These are phyloP conservation scores for Heteronetta atricapilla DNA, from an alignment of 2,113 vertebrate species.

Conservation along the genomic window DNA sequence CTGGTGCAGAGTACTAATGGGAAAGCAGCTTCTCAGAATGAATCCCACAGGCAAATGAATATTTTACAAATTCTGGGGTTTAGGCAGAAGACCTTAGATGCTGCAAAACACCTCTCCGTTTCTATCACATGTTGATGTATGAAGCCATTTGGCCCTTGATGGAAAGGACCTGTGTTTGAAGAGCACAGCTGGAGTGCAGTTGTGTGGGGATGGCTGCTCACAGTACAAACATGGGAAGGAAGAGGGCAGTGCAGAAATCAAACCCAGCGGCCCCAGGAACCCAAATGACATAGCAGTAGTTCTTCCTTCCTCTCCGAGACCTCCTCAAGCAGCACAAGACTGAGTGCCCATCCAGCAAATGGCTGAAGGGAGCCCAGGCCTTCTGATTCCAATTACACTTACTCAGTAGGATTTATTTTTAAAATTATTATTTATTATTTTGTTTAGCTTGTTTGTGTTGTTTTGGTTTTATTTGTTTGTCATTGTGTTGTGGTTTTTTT, in stretches of 20 bases:
- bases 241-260: neutral
- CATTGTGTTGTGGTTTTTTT: neutral
- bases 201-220: neutral
- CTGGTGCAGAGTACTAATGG: neutral
- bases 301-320: neutral
- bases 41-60: neutral
- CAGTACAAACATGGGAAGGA: neutral
- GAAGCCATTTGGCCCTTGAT: neutral
- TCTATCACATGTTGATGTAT: neutral
- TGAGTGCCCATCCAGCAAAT: neutral
- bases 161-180: slow-evolving; percentile 7
- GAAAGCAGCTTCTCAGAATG: neutral
- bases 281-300: neutral
- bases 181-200: neutral
- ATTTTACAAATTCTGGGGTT: slow-evolving; percentile 13
- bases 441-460: neutral
- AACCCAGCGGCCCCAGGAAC: neutral
- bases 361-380: neutral
- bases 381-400: neutral
- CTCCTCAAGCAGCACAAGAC: neutral
- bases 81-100: slow-evolving; percentile 10
- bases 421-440: neutral
- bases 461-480: no score
- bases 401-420: neutral
- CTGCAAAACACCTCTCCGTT: neutral